phyloP scores from a whole-genome alignment of 2,797 vertebrate species.

The Allobates femoralis region DNA sequence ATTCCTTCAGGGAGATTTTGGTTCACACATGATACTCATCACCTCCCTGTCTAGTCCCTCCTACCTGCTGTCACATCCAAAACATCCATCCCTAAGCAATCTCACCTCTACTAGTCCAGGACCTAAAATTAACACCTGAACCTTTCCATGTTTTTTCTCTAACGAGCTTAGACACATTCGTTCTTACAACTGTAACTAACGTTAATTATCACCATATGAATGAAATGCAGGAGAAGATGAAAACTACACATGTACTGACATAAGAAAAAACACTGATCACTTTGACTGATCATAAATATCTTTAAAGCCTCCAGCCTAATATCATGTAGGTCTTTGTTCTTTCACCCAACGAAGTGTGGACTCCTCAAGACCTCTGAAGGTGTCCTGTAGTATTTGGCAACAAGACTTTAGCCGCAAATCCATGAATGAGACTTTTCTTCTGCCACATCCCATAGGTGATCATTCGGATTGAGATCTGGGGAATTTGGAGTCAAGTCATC shows the following conservation, averaged over 20 bases:
- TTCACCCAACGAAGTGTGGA: no score
- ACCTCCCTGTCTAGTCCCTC: constrained; percentile 59
- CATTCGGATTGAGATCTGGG: no score
- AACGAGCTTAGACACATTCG: neutral
- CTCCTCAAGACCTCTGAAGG: no score
- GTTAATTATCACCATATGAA: neutral
- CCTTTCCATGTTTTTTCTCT: neutral
- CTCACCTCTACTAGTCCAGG: constrained; percentile 51
- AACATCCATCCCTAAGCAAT: constrained; percentile 37
- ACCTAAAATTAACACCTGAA: constrained; percentile 60
- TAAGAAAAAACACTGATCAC: neutral
- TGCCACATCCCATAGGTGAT: no score
- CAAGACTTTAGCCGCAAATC: no score
- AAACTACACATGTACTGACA: neutral
- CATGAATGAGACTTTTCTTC: no score
- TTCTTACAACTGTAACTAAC: neutral
- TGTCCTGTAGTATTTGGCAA: no score
- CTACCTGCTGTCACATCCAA: constrained; percentile 45
- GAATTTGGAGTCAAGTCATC: no score
- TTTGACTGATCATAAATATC: neutral
- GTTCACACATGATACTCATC: constrained; percentile 3
- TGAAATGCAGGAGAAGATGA: neutral
- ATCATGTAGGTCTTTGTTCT: no score
- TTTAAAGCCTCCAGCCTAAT: no score
- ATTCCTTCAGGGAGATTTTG: constrained; percentile 1